Evolutionary conservation across 2,888 invertebrate species (phyloP).

Genomic region (Hirudinaria manillensis): DNA sequence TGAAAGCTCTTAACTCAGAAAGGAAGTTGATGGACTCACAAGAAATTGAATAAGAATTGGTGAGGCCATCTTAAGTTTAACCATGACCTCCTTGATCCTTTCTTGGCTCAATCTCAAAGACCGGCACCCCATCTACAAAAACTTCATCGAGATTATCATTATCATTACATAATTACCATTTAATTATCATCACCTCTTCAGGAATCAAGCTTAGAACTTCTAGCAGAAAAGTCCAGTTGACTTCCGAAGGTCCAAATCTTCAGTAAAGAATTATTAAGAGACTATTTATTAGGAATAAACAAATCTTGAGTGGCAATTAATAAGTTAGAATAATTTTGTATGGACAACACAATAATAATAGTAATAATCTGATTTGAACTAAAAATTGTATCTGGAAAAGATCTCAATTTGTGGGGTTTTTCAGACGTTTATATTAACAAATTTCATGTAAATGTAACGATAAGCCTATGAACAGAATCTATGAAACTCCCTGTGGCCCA

Average conservation of each 20-base stretch:
- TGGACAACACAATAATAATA: too few species aligned
- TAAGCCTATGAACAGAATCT: too few species aligned
- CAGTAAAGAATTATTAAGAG: not conserved
- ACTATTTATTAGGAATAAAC: not conserved
- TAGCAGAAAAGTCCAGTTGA: conserved; percentile 71
- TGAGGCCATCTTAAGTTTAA: conserved; percentile 71
- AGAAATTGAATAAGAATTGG: conserved; percentile 73
- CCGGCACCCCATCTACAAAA: conserved; percentile 52
- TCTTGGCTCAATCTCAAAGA: conserved; percentile 73
- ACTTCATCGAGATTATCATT: not conserved
- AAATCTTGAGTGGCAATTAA: not conserved
- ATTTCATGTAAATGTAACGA: too few species aligned
- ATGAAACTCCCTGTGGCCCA: too few species aligned
- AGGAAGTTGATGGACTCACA: conserved; percentile 49
- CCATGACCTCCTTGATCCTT: conserved; percentile 74
- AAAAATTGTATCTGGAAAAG: too few species aligned
- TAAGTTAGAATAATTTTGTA: too few species aligned
- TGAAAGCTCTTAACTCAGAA: too few species aligned
- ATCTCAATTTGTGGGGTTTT: too few species aligned
- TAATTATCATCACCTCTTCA: conserved; percentile 70
- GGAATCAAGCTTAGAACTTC: conserved; percentile 89
- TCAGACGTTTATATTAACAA: too few species aligned
- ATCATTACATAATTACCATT: not conserved
- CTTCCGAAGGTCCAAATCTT: conserved; percentile 51
- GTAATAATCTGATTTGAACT: too few species aligned